Evolutionary conservation across 2,113 vertebrate genomes (phyloP), one percentile per base, ranked within the genome.

Genomic region (Chionis minor): DNA sequence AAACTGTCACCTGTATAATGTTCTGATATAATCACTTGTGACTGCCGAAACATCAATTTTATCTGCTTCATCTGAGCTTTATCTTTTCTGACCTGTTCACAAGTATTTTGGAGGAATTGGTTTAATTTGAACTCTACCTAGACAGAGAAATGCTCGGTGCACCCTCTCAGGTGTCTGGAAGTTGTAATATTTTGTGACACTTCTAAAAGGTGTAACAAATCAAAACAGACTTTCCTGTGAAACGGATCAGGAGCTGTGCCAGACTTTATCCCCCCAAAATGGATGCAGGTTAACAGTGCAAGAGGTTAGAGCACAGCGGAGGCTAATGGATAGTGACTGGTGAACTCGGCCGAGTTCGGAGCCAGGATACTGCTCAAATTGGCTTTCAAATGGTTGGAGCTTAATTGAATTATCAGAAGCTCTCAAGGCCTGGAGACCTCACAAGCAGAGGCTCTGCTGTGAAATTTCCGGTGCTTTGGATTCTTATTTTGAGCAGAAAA

Each of bases 131-230:
- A 21, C 78, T 81, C 54, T 84, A 56, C 78, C 75, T 84, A 96
- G 90, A 80, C 51, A 79, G 79, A 75, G 52, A 88, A 90, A 89
- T 67, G n/a, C 67, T 91, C 71, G 47, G 77, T 17, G 21, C 63
- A 58, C 26, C 17, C 63, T 90, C 86, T 90, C 12, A 8, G 72
- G 86, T 94, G 66, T 90, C 75, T 94, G 40, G 80, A 90, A 96
- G 72, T 82, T 65, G 28, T 95, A 87, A 96, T 90, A 81, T 54
- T 94, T 91, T 95, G 75, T 97, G 96, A 95, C 96, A 95, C 56
- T 95, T 91, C 66, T 82, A 90, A 93, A 88, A 89, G 81, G 84
- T 91, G 74, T 94, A 95, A 94, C 96, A 96, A 97, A 97, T 96
- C 59, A 79, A 88, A 97, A 58, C 82, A 90, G 93, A 97, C 95